Evolutionary conservation across 2,888 invertebrate genomes (phyloP).

Genomic region (Dendrolimus pini): DNA sequence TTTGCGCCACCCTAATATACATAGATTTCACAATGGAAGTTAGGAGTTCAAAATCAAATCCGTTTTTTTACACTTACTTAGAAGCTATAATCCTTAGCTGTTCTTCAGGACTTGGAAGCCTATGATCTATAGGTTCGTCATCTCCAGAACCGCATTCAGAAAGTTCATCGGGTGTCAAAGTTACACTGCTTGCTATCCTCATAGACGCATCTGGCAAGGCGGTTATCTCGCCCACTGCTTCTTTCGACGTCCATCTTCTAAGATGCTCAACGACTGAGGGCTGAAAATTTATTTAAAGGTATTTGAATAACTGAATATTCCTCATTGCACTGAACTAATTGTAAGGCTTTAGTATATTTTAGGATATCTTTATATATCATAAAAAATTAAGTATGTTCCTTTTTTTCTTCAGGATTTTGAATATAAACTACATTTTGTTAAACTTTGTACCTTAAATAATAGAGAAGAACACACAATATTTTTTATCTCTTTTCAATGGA

Average conservation of each 20-base stretch:
- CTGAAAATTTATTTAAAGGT: conserved; percentile 55
- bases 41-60: too few species aligned
- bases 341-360: too few species aligned
- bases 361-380: not conserved
- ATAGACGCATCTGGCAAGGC: conserved; percentile 87
- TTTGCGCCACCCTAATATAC: too few species aligned
- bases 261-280: conserved; percentile 88
- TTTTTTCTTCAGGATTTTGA: too few species aligned
- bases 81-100: conserved; percentile 88
- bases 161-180: conserved; percentile 67
- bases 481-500: too few species aligned
- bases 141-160: conserved; percentile 77
- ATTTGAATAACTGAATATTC: not conserved
- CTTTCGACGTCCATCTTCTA: conserved; percentile 89
- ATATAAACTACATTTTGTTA: too few species aligned
- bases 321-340: too few species aligned
- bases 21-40: too few species aligned
- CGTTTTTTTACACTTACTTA: conserved; percentile 71
- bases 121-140: conserved; percentile 86
- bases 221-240: conserved; percentile 89
- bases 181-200: conserved; percentile 78
- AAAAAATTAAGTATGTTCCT: too few species aligned
- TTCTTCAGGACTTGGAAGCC: conserved; percentile 92
- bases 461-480: too few species aligned
- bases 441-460: too few species aligned